A percentile compares a stretch with the other conserved stretches of the same genome.
Conservation (phyloP, 2,113 vertebrate species). For the Chaetops frenatus region DNA sequence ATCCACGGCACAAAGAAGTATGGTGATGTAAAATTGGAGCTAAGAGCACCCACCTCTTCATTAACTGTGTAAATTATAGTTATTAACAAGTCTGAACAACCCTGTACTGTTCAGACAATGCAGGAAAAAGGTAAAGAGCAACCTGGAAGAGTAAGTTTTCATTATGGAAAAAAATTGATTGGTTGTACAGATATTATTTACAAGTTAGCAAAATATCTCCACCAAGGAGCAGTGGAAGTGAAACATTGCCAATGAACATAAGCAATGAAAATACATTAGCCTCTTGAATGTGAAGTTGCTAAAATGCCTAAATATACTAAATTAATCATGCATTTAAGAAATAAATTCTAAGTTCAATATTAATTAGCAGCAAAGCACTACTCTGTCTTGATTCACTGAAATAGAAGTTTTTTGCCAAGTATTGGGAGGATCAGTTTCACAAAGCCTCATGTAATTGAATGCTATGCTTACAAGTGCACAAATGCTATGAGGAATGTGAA, state of each 20-base stretch:
- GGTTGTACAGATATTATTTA: not conserved
- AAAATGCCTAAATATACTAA: not conserved
- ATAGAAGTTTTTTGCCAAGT: not conserved
- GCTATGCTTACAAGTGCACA: not conserved
- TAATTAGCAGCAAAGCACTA: not conserved
- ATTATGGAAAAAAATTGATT: not conserved
- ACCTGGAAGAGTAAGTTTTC: not conserved
- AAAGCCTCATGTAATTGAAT: not conserved
- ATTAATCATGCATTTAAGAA: not conserved
- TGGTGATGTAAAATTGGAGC: not conserved
- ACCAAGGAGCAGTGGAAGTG: not conserved
- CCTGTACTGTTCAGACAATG: not conserved
- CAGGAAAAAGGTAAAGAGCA: not conserved
- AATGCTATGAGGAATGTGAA: not conserved
- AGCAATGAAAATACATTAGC: not conserved
- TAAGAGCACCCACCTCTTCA: not conserved
- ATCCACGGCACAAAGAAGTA: not conserved
- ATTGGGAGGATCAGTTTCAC: not conserved
- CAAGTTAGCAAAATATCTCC: not conserved
- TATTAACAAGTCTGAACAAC: not conserved
- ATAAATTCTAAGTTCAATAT: not conserved
- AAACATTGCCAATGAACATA: not conserved
- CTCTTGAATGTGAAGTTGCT: not conserved
- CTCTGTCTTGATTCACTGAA: not conserved
- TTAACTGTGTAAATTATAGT: not conserved